Evolutionary conservation across 1,140 invertebrate species (phyloP), one percentile per base, ranked within the genome.

Genomic region (Rhopalosiphum padi): DNA sequence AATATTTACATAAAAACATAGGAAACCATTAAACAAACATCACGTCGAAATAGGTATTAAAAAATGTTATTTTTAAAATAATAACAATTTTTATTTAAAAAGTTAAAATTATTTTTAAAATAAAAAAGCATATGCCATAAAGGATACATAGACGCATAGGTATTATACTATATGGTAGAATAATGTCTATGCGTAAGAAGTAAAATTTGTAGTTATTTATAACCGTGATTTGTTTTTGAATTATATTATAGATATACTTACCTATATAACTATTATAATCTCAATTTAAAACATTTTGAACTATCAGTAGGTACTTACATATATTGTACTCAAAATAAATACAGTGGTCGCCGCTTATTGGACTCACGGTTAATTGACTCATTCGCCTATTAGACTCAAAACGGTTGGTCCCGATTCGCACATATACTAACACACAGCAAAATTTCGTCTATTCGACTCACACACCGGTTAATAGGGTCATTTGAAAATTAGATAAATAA

Each of bases 1-100:
- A 15, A 89, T 89, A 41, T 89, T 55, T 89, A 89, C 88, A 55
- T 89, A 89, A 89, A 89, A 89, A 89, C n/a, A 21, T 89, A 89
- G 51, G 51, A 89, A 55, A 37, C 35, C 88, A 89, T 89, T 89
- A 89, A 89, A 37, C 35, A 89, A 89, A 55, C 88, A 89, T 89
- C 88, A 89, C 88, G 51, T 89, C 48, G 30, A 55, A 55, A 89
- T 55, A 55, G 25, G 22, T 37, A 55, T 89, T 55, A 89, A n/a
- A 89, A 53, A 89, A 89, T 41, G 18, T 21, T 55, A 41, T 89
- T 89, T 53, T 41, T 9, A 55, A 89, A 89, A 89, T 30, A 55
- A 89, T 55, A 89, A 89, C 51, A 37, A 41, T 55, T 55, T 89
- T 37, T 55, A 25, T 89, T 41, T 25, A 30, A 89, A 89, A 88